Base-by-base conservation (phyloP, 1,140 invertebrate species). In the Drosophila nebulosa region DNA sequence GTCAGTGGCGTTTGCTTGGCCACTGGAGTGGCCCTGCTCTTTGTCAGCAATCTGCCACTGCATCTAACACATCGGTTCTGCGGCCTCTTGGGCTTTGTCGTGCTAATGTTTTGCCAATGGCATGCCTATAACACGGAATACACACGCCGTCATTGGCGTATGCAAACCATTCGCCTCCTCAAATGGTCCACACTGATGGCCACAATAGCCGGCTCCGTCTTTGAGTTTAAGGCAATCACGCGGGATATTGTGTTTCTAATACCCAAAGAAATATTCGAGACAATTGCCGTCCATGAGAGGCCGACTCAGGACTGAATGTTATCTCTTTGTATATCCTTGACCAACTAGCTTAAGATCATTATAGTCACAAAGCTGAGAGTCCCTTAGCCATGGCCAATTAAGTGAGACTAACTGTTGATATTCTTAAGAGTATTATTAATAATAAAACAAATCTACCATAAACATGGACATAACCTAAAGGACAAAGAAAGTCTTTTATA, bases 51-150 rank as follows among this genome's bases (percentile, higher is more conserved):
- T 18, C 1, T 22, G 4, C 7, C 2, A 6, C 2, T 77, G 30
- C 21, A 30, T 1, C 9, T 74, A 9, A 12, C 3, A 1, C 79
- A 85, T 39, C 64, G 72, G 0, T 0, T 72, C 0, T n/a, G 42
- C 0, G 62, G 76, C 0, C 1, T 84, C 0, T 0, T 1, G 0
- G 24, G 64, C 10, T 72, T 76, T 2, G 1, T 62, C 0, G 0
- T 21, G 2, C 5, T 64, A 10, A 39, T 52, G 35, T 24, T 35
- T 18, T 53, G 76, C 1, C 51, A 63, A 21, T 27, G 61, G 22
- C 76, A 69, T 12, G 42, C 53, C 53, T 75, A 51, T 21, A 73
- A 64, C 12, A 32, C 58, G 12, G 72, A 51, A 0, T 85, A 79
- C 21, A 27, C 61, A 2, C 26, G 51, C 0, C 32, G 67, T n/a